Evolutionary conservation across 2,797 vertebrate species (phyloP).

Genomic region (Pantherophis alleghaniensis): DNA sequence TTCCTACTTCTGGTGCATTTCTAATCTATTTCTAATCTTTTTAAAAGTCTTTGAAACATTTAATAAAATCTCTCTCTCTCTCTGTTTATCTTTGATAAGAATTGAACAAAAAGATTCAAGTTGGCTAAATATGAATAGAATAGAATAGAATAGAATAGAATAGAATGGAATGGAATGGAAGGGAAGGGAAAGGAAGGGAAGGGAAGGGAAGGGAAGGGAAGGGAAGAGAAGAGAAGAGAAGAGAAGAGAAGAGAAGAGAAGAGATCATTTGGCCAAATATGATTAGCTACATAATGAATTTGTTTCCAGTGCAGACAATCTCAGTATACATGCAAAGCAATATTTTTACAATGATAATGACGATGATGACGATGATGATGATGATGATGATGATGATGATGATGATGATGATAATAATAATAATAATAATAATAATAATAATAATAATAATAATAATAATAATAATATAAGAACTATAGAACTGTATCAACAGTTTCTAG

Average conservation of each 20-base stretch:
- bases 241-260: too few relatives aligned
- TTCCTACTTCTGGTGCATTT: neutral
- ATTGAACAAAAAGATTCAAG: neutral
- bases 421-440: too few relatives aligned
- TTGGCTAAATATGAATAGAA: neutral
- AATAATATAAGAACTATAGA: neutral
- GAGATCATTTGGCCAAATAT: neutral
- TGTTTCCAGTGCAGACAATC: neutral
- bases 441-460: too few relatives aligned
- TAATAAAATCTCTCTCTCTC: neutral
- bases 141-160: neutral
- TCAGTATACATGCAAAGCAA: neutral
- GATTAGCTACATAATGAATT: neutral
- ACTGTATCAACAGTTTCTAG: neutral
- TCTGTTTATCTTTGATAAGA: neutral
- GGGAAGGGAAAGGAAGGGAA: rapidly evolving
- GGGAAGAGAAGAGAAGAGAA: rapidly evolving
- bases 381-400: rapidly evolving
- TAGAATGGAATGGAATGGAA: too few relatives aligned
- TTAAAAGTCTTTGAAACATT: neutral
- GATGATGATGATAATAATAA: too few relatives aligned
- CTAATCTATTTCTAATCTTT: neutral
- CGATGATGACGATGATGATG: too few relatives aligned
- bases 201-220: neutral
- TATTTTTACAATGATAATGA: neutral